phyloP scores from a whole-genome alignment of 1,140 invertebrate species.

The Drosophila insularis region DNA sequence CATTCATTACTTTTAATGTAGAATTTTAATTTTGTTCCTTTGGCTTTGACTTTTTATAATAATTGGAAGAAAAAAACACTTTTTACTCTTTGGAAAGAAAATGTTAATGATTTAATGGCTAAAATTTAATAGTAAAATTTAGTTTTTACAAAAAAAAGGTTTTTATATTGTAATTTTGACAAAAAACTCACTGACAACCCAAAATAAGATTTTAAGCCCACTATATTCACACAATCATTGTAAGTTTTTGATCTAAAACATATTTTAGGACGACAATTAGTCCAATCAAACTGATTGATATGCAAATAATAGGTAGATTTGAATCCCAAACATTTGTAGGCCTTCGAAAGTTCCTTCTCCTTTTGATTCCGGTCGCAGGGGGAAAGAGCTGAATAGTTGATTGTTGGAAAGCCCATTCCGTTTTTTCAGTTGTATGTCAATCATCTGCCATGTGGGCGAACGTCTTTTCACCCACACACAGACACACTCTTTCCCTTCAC shows the following conservation, averaged over 20 bases:
- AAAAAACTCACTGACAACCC: not conserved
- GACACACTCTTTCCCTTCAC: not conserved
- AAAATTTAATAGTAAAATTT: not conserved
- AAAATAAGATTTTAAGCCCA: too few species aligned
- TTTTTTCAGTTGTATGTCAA: slow-evolving; percentile 30
- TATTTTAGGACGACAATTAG: too few species aligned
- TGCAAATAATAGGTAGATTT: too few species aligned
- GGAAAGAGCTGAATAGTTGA: not conserved
- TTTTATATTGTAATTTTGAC: not conserved
- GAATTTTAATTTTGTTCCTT: too few species aligned
- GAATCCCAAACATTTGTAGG: too few species aligned
- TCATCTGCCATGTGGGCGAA: slow-evolving; percentile 47
- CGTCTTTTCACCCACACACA: slow-evolving; percentile 30
- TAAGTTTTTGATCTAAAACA: too few species aligned
- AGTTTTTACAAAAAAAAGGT: not conserved
- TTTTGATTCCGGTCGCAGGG: not conserved
- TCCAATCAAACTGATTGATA: too few species aligned
- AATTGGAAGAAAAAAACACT: too few species aligned
- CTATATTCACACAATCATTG: too few species aligned
- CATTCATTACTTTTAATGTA: too few species aligned
- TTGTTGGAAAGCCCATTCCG: slow-evolving; percentile 2
- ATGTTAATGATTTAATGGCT: not conserved
- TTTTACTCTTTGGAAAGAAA: too few species aligned
- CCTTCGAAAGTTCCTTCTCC: not conserved
- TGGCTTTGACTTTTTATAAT: too few species aligned